Evolutionary conservation across 2,888 invertebrate species (phyloP).

Genomic region (Xanthia icteritia): DNA sequence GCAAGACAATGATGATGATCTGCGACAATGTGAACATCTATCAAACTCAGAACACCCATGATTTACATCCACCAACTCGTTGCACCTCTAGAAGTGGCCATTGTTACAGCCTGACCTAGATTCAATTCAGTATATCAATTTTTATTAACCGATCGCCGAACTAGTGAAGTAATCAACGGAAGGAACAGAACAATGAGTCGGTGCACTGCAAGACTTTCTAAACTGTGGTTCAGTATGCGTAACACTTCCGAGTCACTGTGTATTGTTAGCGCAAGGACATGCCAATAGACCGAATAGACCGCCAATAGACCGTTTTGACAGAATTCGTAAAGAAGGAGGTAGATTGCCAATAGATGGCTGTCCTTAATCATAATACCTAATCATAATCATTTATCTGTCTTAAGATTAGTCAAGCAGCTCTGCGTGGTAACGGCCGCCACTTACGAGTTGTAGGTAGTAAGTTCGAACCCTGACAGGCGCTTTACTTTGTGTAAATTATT

Average conservation of each 20-base stretch:
- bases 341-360: not conserved
- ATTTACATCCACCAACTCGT: not conserved
- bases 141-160: slow-evolving; percentile 34
- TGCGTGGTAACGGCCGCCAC: too few relatives aligned
- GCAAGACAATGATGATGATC: not conserved
- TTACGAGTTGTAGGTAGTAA: too few relatives aligned
- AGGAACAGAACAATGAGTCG: slow-evolving; percentile 54
- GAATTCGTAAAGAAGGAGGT: not conserved
- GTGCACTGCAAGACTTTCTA: slow-evolving; percentile 56
- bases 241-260: slow-evolving; percentile 47
- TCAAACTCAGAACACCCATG: not conserved
- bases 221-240: slow-evolving; percentile 45
- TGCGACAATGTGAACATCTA: not conserved
- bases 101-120: slow-evolving; percentile 29
- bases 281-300: not conserved
- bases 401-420: too few relatives aligned
- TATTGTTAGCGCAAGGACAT: slow-evolving; percentile 47
- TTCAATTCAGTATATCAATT: slow-evolving; percentile 32
- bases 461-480: too few relatives aligned
- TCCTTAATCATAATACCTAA: too few relatives aligned
- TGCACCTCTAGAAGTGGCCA: not conserved
- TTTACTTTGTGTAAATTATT: too few relatives aligned
- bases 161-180: slow-evolving; percentile 51
- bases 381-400: too few relatives aligned
- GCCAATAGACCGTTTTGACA: not conserved